These are phyloP conservation scores for Bothrops jararaca DNA, from an alignment of 2,113 vertebrate species.

Conservation along the genomic window DNA sequence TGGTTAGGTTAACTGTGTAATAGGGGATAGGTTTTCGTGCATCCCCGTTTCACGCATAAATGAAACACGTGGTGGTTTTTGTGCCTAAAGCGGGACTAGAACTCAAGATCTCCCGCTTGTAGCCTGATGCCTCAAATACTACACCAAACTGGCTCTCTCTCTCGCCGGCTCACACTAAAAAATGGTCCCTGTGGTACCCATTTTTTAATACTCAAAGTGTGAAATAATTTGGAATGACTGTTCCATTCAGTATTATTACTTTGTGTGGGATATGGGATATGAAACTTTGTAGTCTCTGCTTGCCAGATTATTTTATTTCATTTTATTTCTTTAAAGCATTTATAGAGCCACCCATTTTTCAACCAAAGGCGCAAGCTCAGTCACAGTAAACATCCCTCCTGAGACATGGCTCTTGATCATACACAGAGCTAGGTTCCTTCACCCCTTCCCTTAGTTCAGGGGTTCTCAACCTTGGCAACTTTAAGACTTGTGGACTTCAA, in stretches of 20 bases:
- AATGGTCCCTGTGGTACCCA: not conserved
- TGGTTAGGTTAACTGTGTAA: not conserved
- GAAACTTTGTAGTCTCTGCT: not conserved
- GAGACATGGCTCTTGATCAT: not conserved
- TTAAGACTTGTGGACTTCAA: too few relatives aligned
- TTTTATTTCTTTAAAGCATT: not conserved
- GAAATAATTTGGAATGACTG: not conserved
- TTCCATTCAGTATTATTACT: not conserved
- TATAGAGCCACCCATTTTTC: not conserved
- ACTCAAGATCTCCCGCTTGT: not conserved
- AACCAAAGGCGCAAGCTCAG: not conserved
- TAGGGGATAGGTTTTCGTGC: not conserved
- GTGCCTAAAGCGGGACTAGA: not conserved
- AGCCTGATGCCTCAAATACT: not conserved
- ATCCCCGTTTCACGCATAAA: not conserved
- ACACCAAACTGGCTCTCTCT: not conserved
- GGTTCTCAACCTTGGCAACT: too few relatives aligned
- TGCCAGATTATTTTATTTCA: not conserved
- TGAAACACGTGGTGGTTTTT: not conserved
- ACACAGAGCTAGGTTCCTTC: not conserved
- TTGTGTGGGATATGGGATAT: not conserved
- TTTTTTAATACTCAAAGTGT: not conserved
- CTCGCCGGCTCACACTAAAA: not conserved
- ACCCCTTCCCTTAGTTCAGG: not conserved
- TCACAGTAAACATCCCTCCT: not conserved